Percentiles rank a stretch among this genome's conserved stretches.
These are phyloP conservation scores for Oceanites oceanicus DNA, from an alignment of 2,113 vertebrate species.

Conservation along the genomic window DNA sequence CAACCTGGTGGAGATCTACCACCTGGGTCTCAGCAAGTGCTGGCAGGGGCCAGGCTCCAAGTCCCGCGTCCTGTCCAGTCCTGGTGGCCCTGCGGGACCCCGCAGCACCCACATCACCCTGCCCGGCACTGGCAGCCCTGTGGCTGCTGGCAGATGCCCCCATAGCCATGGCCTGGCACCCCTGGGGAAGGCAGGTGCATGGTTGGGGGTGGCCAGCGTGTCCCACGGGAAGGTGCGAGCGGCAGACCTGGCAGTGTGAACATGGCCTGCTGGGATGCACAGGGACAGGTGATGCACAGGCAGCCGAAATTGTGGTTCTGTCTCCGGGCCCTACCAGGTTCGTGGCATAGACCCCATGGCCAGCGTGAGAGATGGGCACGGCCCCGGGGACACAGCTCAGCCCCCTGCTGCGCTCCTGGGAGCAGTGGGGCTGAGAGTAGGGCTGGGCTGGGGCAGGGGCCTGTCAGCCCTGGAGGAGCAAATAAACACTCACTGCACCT, in stretches of 20 bases:
- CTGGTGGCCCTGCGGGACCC: background rate
- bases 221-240: fast-evolving
- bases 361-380: background rate
- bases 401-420: background rate
- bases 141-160: background rate
- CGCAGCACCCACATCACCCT: background rate
- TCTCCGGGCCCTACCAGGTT: background rate
- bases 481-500: conserved; percentile 32
- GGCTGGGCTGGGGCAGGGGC: background rate
- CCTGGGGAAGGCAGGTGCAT: background rate
- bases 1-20: conserved; percentile 87
- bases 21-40: conserved; percentile 84
- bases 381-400: fast-evolving
- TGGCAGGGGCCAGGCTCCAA: conserved; percentile 56
- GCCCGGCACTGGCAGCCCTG: background rate
- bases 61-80: conserved; percentile 10
- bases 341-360: fast-evolving
- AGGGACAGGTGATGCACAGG: background rate
- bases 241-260: conserved; percentile 11
- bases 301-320: background rate
- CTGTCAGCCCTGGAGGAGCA: background rate
- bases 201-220: background rate
- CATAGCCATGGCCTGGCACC: background rate
- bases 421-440: background rate
- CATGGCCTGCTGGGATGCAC: fast-evolving